A percentile compares a stretch with the other conserved stretches of the same genome.
Evolutionary conservation across 53 echinoderm and acorn worm species (phyloP).

Genomic region (Antedon mediterranea): DNA sequence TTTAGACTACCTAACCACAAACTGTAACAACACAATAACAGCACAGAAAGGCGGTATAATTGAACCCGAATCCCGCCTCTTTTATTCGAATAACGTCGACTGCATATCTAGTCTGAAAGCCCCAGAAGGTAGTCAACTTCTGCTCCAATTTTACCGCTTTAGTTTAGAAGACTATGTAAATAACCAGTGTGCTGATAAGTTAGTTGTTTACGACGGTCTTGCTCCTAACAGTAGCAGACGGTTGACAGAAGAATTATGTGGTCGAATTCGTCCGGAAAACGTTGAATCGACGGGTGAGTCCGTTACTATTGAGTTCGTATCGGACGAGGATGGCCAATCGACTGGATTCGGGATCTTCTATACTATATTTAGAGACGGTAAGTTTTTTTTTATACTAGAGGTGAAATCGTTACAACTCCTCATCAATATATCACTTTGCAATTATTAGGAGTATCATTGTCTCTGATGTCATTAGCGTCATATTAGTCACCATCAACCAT

Average conservation of each 20-base stretch:
- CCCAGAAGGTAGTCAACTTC: constrained; percentile 29
- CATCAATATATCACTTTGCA: neutral
- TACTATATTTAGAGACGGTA: constrained; percentile 56
- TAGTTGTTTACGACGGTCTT: constrained; percentile 61
- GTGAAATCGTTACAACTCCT: no score
- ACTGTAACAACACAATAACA: constrained; percentile 55
- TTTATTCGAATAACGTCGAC: constrained; percentile 71
- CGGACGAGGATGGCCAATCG: constrained; percentile 56
- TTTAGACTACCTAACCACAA: constrained; percentile 52
- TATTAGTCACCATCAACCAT: neutral
- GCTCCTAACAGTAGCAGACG: constrained; percentile 8
- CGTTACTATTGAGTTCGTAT: constrained; percentile 46
- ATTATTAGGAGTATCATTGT: neutral
- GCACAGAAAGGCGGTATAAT: constrained; percentile 54
- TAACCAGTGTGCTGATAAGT: constrained; percentile 53
- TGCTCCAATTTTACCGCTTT: constrained; percentile 75
- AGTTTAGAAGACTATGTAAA: constrained; percentile 55
- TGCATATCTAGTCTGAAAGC: constrained; percentile 39
- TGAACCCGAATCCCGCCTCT: constrained; percentile 69
- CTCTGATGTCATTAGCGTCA: neutral
- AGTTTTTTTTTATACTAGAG: no score
- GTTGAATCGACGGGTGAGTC: constrained; percentile 44
- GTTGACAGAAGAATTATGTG: constrained; percentile 54
- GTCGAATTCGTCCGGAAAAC: constrained; percentile 34
- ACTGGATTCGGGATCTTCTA: constrained; percentile 80